Percentiles rank a stretch among this genome's conserved stretches.
Conservation (phyloP, 2,797 vertebrate genomes). For the Dermochelys coriacea region DNA sequence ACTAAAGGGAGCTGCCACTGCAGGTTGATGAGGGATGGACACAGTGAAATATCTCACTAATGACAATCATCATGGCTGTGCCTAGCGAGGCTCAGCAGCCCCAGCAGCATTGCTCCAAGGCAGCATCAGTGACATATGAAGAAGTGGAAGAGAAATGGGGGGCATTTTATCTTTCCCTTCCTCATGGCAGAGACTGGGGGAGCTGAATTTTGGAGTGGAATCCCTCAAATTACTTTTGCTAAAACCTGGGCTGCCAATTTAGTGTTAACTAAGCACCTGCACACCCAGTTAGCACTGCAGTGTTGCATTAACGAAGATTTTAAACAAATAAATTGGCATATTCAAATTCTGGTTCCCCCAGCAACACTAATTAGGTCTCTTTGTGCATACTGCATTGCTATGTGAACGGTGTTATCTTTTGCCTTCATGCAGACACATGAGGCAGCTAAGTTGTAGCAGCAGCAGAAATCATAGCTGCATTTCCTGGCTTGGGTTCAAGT, state of each 20-base stretch:
- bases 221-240: background rate
- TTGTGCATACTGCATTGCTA: background rate
- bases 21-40: fast-evolving
- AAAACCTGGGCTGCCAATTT: background rate
- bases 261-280: background rate
- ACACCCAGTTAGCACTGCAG: background rate
- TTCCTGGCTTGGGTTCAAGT: background rate
- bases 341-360: background rate
- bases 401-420: fast-evolving
- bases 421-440: background rate
- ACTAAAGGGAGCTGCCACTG: background rate
- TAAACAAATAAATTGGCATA: background rate
- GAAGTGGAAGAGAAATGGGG: background rate
- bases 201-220: background rate
- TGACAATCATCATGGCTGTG: background rate
- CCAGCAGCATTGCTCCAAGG: background rate
- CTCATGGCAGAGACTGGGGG: background rate
- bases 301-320: background rate
- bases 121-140: background rate
- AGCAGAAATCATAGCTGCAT: background rate
- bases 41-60: background rate
- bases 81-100: too few species aligned
- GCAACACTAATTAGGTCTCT: background rate
- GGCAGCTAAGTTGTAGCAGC: background rate
- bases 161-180: background rate